Base-by-base conservation (phyloP, 2,113 vertebrate species). In the Numenius arquata region DNA sequence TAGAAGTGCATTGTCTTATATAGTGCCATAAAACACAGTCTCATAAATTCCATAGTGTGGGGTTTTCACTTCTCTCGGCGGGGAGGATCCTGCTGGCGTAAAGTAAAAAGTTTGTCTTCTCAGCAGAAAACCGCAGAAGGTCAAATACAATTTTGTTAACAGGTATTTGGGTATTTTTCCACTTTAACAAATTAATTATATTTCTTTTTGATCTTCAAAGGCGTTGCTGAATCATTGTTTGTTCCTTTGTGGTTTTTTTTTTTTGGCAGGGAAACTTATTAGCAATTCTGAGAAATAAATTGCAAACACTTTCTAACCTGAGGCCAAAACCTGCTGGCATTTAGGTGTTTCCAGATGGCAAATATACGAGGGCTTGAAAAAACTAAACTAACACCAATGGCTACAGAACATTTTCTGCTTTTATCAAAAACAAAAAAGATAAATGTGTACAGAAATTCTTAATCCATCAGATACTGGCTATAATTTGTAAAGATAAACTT, bases 131-230 rank as follows among this genome's bases (percentile, higher is more conserved):
- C 63, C 8, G 6, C 41, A 41, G 30, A 56, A 85, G 67, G 79
- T 93, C 58, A 72, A 89, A 67, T 15, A 52, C 41, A 29, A 34
- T 75, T 96, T 92, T 75, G 45, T 90, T 88, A 71, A 63, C 26
- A 22, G 55, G 18, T 50, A n/a, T 88, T 90, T 34, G 23, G 52
- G 21, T 84, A 58, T 62, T 67, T 89, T 90, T n/a, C 58, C 53
- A 66, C 38, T 58, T 85, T 40, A 81, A 7, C 11, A 79, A 78
- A 75, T 79, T 83, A 79, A 79, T 93, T 65, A 26, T 67, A 48
- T 56, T 96, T 73, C 45, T 47, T 70, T 97, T 74, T 96, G 80
- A 88, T 96, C 92, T 95, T 93, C 75, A 94, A 41, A 88, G 63
- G 62, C 38, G 70, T 79, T 71, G 71, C 58, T 66, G 75, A 89